Percentiles rank a stretch among this genome's conserved stretches.
Evolutionary conservation across 2,113 vertebrate species (phyloP).

Genomic region (Camelus dromedarius): DNA sequence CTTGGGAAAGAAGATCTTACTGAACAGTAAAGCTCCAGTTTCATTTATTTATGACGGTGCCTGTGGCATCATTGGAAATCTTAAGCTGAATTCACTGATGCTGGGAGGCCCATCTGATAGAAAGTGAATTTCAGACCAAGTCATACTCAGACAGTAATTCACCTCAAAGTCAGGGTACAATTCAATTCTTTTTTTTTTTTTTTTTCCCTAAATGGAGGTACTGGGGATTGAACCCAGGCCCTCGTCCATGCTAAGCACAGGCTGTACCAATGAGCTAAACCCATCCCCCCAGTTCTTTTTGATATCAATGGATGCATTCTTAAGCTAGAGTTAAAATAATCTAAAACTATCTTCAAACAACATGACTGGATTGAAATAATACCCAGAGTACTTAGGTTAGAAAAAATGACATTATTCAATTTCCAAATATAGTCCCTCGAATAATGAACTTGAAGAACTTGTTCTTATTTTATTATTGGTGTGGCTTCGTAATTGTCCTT

Average conservation of each 20-base stretch:
- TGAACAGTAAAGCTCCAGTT: neutral
- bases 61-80: neutral
- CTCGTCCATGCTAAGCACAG: no score
- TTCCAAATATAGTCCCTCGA: slow-evolving; percentile 27
- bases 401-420: neutral
- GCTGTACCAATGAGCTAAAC: no score
- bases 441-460: slow-evolving; percentile 32
- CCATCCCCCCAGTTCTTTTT: neutral
- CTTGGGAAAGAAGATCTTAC: neutral
- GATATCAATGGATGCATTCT: neutral
- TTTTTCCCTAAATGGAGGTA: no score
- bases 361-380: slow-evolving; percentile 16
- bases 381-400: neutral
- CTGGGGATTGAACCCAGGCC: no score
- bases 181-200: neutral
- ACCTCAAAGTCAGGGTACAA: neutral
- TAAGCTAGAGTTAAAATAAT: slow-evolving; percentile 60
- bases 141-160: neutral
- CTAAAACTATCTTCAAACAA: neutral
- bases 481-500: slow-evolving; percentile 26
- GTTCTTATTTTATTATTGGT: slow-evolving; percentile 12
- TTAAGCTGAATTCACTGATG: slow-evolving; percentile 30
- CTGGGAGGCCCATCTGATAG: neutral
- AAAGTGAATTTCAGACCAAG: slow-evolving; percentile 3
- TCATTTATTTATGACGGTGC: slow-evolving; percentile 30